Percentiles rank a stretch among this genome's conserved stretches.
Conservation (phyloP, 2,888 invertebrate species). For the Perdita meconis region DNA sequence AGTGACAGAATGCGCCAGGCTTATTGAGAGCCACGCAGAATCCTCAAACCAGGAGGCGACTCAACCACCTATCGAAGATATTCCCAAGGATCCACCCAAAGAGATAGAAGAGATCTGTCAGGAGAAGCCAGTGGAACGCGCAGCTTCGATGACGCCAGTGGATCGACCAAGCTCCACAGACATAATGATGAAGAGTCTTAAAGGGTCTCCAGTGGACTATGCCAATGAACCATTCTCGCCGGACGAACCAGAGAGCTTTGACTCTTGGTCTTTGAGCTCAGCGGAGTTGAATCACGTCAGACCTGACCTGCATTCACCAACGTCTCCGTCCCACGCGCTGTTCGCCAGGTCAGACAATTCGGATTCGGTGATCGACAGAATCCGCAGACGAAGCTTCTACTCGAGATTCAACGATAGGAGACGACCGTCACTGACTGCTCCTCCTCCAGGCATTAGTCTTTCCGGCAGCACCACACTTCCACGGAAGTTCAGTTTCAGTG, state of each 20-base stretch:
- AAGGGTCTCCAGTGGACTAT: slow-evolving; percentile 19
- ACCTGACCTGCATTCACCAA: slow-evolving; percentile 79
- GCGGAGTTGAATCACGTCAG: slow-evolving; percentile 81
- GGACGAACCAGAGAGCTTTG: slow-evolving; percentile 86
- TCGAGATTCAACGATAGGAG: slow-evolving; percentile 94
- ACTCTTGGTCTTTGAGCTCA: slow-evolving; percentile 89
- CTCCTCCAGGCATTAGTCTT: slow-evolving; percentile 78
- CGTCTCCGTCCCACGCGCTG: slow-evolving; percentile 70
- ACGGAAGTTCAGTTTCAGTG: slow-evolving; percentile 82
- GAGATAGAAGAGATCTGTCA: neutral
- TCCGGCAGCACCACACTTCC: slow-evolving; percentile 81
- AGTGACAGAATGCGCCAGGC: slow-evolving; percentile 56
- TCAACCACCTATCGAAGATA: neutral
- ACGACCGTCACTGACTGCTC: slow-evolving; percentile 88
- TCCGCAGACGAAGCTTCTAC: slow-evolving; percentile 95
- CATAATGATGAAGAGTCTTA: neutral
- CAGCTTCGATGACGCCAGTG: neutral
- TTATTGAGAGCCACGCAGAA: slow-evolving; percentile 55
- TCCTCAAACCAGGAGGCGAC: slow-evolving; percentile 1
- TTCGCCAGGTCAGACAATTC: slow-evolving; percentile 72
- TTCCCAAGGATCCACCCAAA: neutral
- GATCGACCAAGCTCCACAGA: neutral
- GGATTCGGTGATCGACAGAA: slow-evolving; percentile 93
- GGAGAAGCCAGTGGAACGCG: neutral
- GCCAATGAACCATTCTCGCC: slow-evolving; percentile 60